phyloP scores from a whole-genome alignment of 35 echinoderm and acorn worm species.

The Chiridota heheva region DNA sequence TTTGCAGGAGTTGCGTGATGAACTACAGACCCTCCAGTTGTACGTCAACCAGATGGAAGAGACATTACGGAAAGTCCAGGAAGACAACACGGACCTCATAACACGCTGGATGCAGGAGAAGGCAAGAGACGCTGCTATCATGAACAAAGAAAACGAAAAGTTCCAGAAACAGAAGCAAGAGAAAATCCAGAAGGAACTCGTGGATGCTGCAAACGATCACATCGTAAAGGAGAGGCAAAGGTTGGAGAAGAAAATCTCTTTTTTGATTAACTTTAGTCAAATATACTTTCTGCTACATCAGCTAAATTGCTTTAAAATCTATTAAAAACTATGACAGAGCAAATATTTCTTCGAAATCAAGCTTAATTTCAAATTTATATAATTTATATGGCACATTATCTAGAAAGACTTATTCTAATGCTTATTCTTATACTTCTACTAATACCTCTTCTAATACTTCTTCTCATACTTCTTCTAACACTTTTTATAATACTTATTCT shows the following conservation, averaged over 20 bases:
- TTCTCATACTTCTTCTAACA: no score
- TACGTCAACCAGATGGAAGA: slow-evolving; percentile 57
- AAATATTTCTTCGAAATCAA: neutral
- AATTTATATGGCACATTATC: neutral
- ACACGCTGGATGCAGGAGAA: slow-evolving; percentile 79
- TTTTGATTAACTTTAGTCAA: neutral
- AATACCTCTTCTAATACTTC: no score
- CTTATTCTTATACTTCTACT: no score
- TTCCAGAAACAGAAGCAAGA: slow-evolving; percentile 49
- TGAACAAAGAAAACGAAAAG: slow-evolving; percentile 73
- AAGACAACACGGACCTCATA: slow-evolving; percentile 73
- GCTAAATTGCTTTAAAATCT: neutral
- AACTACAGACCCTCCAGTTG: slow-evolving; percentile 71
- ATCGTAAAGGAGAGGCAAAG: neutral
- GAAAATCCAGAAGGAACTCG: slow-evolving; percentile 52
- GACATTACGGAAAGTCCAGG: slow-evolving; percentile 52
- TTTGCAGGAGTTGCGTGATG: slow-evolving; percentile 63
- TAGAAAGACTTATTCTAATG: neutral
- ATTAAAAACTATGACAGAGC: neutral
- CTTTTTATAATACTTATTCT: no score
- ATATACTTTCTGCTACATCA: neutral
- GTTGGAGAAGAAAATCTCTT: neutral
- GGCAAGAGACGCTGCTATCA: slow-evolving; percentile 43
- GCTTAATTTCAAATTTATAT: neutral
- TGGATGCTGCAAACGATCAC: slow-evolving; percentile 43